These are phyloP conservation scores for Crenuchus spilurus DNA, from an alignment of 2,797 vertebrate genomes.

Conservation along the genomic window DNA sequence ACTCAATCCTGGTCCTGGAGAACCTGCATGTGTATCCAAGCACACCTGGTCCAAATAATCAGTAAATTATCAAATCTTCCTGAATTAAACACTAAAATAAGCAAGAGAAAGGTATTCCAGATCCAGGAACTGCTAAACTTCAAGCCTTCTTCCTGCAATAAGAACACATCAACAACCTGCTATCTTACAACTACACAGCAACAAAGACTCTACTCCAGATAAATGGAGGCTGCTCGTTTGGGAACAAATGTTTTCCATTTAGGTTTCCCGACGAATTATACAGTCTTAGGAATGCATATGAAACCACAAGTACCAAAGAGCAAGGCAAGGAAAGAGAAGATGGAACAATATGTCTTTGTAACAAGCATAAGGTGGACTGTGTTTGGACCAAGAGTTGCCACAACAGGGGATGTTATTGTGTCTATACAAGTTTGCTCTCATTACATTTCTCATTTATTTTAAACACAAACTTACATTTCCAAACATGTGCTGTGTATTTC, in stretches of 20 bases:
- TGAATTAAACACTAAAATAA: not conserved
- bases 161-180: constrained; percentile 22
- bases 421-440: not conserved
- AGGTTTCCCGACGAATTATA: constrained; percentile 33
- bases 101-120: not conserved
- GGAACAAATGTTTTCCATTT: constrained; percentile 42
- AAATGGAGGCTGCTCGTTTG: constrained; percentile 16
- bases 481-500: constrained; percentile 46
- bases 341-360: constrained; percentile 39
- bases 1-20: not conserved
- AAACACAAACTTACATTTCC: constrained; percentile 32
- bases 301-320: constrained; percentile 65
- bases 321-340: constrained; percentile 32
- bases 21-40: not conserved
- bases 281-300: constrained; percentile 26
- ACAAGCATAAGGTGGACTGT: not conserved
- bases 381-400: constrained; percentile 28
- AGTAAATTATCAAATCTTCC: not conserved
- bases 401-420: constrained; percentile 14
- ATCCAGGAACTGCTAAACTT: not conserved
- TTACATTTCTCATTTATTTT: constrained; percentile 29
- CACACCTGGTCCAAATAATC: not conserved
- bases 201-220: constrained; percentile 4
- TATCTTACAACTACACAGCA: constrained; percentile 30
- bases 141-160: not conserved